These are phyloP conservation scores for Tenthredo scrophulariae DNA, from an alignment of 2,888 invertebrate genomes.

Conservation along the genomic window DNA sequence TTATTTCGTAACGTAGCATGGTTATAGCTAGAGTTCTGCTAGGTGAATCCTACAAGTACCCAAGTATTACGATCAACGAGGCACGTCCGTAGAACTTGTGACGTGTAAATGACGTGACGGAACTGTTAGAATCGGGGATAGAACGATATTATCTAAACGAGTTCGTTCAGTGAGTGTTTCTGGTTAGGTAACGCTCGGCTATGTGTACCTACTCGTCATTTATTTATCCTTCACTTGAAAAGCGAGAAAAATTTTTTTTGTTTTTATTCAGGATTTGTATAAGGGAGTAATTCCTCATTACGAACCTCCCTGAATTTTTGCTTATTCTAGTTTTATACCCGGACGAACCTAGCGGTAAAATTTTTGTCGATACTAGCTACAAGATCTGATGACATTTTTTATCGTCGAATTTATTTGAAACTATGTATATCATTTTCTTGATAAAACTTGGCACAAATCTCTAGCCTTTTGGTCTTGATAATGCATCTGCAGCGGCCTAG, in stretches of 20 bases:
- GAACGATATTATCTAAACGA: conserved; percentile 9
- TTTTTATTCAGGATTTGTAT: not conserved
- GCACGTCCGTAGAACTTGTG: conserved; percentile 24
- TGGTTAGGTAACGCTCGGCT: conserved; percentile 4
- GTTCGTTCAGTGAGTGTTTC: not conserved
- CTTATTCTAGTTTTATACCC: too few species aligned
- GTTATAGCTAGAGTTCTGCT: not conserved
- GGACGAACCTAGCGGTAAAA: too few species aligned
- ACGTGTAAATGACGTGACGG: conserved; percentile 3
- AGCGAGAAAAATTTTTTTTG: not conserved
- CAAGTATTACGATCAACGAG: conserved; percentile 7
- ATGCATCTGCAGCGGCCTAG: conserved; percentile 4
- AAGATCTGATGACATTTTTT: not conserved
- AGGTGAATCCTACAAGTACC: not conserved
- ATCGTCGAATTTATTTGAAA: too few species aligned
- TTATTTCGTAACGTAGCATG: not conserved
- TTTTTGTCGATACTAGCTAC: not conserved
- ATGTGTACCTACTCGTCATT: not conserved
- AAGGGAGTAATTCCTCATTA: not conserved
- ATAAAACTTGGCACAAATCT: conserved; percentile 3
- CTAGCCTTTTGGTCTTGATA: not conserved
- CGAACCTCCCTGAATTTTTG: not conserved
- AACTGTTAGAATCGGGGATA: conserved; percentile 19
- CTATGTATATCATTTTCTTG: not conserved
- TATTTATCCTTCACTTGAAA: not conserved